phyloP scores from a whole-genome alignment of 2,113 vertebrate genomes.

The Podarcis raffonei region DNA sequence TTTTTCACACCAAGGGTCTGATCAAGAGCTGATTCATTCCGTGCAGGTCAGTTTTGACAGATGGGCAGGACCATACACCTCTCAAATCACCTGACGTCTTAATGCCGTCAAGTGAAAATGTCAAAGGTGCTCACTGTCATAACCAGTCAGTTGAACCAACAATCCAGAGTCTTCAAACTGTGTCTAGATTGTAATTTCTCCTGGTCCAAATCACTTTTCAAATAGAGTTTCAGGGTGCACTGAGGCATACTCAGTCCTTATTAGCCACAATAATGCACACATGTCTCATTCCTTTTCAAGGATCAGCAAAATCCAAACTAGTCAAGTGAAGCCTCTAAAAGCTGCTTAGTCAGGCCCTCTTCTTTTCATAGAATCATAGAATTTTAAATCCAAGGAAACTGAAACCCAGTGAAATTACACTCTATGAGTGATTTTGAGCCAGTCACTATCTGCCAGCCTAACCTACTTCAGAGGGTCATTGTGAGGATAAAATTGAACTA shows the following conservation, averaged over 20 bases:
- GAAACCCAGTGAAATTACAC: neutral
- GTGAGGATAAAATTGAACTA: neutral
- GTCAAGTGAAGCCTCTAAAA: neutral
- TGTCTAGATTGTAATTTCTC: neutral
- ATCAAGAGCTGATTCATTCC: no score
- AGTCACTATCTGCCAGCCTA: neutral
- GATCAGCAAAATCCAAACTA: neutral
- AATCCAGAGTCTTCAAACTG: neutral
- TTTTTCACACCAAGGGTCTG: no score
- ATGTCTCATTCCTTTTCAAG: neutral
- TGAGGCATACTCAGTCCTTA: neutral
- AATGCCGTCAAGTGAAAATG: no score
- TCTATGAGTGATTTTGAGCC: neutral
- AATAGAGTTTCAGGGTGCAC: neutral
- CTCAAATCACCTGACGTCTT: no score
- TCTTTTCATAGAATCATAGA: no score
- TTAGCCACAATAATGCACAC: neutral
- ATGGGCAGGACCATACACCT: no score
- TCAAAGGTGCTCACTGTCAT: no score
- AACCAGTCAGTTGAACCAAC: neutral
- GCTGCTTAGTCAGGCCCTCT: neutral
- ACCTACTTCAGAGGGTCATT: neutral
- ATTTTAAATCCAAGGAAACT: neutral
- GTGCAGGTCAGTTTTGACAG: no score
- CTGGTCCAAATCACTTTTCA: neutral